Evolutionary conservation across 2,888 invertebrate species (phyloP), one percentile per base, ranked within the genome.

Genomic region (Darwinula stevensoni): DNA sequence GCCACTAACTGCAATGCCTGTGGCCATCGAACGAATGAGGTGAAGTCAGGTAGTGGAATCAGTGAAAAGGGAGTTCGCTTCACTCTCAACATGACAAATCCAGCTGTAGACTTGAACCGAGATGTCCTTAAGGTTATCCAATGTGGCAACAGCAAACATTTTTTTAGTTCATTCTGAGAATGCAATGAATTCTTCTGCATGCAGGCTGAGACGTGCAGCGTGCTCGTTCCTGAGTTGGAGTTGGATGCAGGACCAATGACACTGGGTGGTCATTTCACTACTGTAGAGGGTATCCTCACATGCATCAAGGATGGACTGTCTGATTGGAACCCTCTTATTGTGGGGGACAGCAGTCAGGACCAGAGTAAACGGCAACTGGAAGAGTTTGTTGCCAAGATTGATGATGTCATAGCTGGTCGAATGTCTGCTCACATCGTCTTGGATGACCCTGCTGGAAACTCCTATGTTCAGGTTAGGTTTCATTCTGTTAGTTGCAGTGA

Each of bases 401-500:
- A 71, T 29, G 54, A 64, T 32, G 63, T 78, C 9, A 47, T 76
- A 14, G 52, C 57, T 1, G 61, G 70, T 2, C 52, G 63, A 40
- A 49, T 52, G 6, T 42, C 56, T 3, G 59, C 74, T 1, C 82
- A 82, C 1, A 40, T 97, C 2, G 49, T 91, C 3, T 53, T 97
- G 38, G 82, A 94, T 50, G 97, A 97, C 57, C 86, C 94, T 2
- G 80, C 91, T 5, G 97, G 97, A 1, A 94, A 94, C 53, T 88
- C 86, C 39, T 94, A 88, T 47, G 61, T 94, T 28, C 78, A 82
- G 57, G 62, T 60, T 41, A 36, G 34, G 14, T 34, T 29, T 32
- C 27, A 14, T 18, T 32, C n/a, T 18, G 12, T 28, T n/a, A n/a
- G n/a, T n/a, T n/a, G n/a, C n/a, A n/a, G n/a, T n/a, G n/a, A n/a